Percentiles rank a stretch among this genome's conserved stretches.
Evolutionary conservation across 2,113 vertebrate species (phyloP).

Genomic region (Takifugu bimaculatus): DNA sequence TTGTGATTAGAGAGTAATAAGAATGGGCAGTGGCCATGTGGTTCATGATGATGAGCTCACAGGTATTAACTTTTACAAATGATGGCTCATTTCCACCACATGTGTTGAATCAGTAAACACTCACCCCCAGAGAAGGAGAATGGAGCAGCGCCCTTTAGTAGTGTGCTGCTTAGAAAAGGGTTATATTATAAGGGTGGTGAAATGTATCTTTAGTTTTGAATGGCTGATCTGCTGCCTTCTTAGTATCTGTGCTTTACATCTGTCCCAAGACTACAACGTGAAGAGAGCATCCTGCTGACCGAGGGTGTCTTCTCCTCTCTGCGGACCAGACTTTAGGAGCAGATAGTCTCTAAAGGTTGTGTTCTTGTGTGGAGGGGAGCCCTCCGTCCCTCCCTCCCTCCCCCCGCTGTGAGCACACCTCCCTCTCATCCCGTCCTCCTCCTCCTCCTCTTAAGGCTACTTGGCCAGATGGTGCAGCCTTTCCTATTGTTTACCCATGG

Average conservation of each 20-base stretch:
- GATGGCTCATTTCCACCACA: too few species aligned
- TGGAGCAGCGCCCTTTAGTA: too few species aligned
- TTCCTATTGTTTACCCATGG: slow-evolving; percentile 75
- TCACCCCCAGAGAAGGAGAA: too few species aligned
- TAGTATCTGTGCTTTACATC: too few species aligned
- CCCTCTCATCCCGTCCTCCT: slow-evolving; percentile 33
- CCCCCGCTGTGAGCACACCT: slow-evolving; percentile 45
- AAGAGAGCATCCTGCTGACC: too few species aligned
- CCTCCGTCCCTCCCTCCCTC: slow-evolving; percentile 20
- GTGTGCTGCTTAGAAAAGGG: too few species aligned
- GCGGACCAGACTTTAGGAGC: background rate
- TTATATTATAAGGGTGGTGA: too few species aligned
- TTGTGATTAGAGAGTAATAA: slow-evolving; percentile 62
- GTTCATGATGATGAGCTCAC: slow-evolving; percentile 31
- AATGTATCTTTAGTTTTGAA: too few species aligned
- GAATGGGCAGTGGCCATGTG: slow-evolving; percentile 51
- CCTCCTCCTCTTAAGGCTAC: slow-evolving; percentile 57
- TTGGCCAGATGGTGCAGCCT: slow-evolving; percentile 73
- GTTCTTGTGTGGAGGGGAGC: background rate
- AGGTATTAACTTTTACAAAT: slow-evolving; percentile 1
- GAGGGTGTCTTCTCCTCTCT: too few species aligned
- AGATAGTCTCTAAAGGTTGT: background rate
- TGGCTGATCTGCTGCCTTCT: too few species aligned
- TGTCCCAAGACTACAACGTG: too few species aligned
- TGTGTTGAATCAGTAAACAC: too few species aligned